Base-by-base conservation (phyloP, 64 coral and sea anemone genomes). In the Acropora tenuis region DNA sequence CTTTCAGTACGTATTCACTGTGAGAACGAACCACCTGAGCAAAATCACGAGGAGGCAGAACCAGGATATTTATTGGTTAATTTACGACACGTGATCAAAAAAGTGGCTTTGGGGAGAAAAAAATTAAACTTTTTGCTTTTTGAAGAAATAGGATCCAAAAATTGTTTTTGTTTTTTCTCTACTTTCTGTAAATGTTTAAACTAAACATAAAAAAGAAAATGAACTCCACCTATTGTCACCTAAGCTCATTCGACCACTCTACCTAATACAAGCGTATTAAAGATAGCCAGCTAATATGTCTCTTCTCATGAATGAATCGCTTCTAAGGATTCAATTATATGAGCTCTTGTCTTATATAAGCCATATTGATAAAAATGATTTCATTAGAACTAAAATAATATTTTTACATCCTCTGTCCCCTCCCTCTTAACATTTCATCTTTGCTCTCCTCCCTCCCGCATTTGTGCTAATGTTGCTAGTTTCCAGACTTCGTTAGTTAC, bases 21-120 rank as follows among this genome's bases (percentile, higher is more conserved):
- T 0, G 49, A 63, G 78, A 76, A 50, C 43, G 17, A 8, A 20
- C 82, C 82, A 85, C 63, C 82, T 85, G 82, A 85, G 82, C 61
- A 20, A 71, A 85, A 44, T 85, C 82, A 85, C 82, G 82, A 71
- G 82, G 61, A 45, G 49, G 5, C 18, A 9, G 5, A 47, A 17
- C 2, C 43, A 5, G 20, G 15, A 11, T 48, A 47, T 7, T 71
- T 17, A 71, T 85, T 85, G 46, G 82, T 85, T 45, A 9, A 71
- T 71, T 19, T 6, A 47, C 17, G 0, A 7, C 82, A 71, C 45
- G 63, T 85, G 63, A 72, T 5, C 16, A 13, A 3, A 1, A n/a
- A 15, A 8, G 2, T 55, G 41, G 4, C 19, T 1, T 47, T 15
- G 6, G 3, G 3, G 75, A 18, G 75, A 45, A 42, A 15, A 71